These are phyloP conservation scores for Brachypteracias leptosomus DNA, from an alignment of 2,113 vertebrate genomes.

Conservation along the genomic window DNA sequence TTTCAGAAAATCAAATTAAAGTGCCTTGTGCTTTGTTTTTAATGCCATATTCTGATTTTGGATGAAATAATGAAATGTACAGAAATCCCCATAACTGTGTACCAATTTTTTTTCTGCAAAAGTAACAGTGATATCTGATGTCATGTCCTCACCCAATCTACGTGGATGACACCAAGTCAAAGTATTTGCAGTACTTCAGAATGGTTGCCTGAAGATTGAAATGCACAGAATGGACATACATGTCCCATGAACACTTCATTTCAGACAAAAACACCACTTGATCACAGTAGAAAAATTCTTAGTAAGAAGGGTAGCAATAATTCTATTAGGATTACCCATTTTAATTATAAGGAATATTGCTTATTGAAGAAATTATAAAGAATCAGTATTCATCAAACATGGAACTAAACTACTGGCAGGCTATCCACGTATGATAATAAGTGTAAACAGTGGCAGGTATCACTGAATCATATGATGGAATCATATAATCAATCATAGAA, in stretches of 20 bases:
- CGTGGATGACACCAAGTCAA: background rate
- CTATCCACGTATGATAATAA: background rate
- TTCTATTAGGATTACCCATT: background rate
- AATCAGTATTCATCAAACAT: background rate
- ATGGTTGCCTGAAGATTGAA: background rate
- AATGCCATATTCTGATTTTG: background rate
- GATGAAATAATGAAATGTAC: background rate
- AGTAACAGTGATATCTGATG: background rate
- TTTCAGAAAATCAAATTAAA: background rate
- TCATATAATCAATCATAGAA: too few species aligned
- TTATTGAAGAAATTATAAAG: background rate
- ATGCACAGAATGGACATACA: background rate
- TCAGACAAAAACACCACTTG: background rate
- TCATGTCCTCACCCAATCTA: background rate
- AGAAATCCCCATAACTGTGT: background rate
- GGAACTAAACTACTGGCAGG: background rate
- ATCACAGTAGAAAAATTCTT: background rate
- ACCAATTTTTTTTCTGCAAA: background rate
- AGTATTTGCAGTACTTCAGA: background rate
- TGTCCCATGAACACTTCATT: accelerated
- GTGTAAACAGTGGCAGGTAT: background rate
- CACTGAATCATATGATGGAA: background rate
- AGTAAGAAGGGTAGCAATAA: background rate
- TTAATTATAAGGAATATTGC: background rate
- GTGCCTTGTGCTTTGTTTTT: background rate